phyloP scores from a whole-genome alignment of 2,888 invertebrate genomes.

The Amphipoea oculea region DNA sequence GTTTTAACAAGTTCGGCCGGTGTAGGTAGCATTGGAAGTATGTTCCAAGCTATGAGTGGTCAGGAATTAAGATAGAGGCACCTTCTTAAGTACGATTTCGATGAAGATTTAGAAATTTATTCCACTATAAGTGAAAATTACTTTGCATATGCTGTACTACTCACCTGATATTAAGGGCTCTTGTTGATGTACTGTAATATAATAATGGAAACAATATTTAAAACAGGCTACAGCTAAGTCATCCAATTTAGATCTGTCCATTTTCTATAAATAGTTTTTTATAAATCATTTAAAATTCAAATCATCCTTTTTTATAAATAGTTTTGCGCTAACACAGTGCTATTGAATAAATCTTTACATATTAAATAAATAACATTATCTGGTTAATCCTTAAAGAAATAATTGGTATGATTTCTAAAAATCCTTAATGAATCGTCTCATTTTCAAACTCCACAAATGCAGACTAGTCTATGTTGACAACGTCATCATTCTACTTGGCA shows the following conservation, averaged over 20 bases:
- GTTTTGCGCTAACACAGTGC: neutral
- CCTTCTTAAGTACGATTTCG: neutral
- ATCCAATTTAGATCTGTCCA: neutral
- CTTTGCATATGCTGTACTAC: conserved; percentile 11
- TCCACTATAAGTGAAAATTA: neutral
- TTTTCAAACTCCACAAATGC: neutral
- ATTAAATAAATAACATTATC: neutral
- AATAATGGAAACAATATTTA: neutral
- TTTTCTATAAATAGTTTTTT: neutral
- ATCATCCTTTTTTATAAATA: neutral
- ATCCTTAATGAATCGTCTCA: neutral
- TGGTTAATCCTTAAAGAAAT: neutral
- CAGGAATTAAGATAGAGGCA: conserved; percentile 4
- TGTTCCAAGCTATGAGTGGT: neutral
- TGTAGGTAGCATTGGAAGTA: neutral
- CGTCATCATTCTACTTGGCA: neutral
- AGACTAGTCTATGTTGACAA: neutral
- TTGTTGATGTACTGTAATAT: conserved; percentile 5
- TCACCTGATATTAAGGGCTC: conserved; percentile 9
- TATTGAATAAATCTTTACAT: neutral
- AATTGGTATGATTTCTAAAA: neutral
- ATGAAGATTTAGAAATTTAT: neutral
- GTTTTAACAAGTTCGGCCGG: neutral
- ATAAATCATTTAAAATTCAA: no score
- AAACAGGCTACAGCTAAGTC: neutral